These are phyloP conservation scores for Neosilurus hyrtlii DNA, from an alignment of 2,797 vertebrate species.

Conservation along the genomic window DNA sequence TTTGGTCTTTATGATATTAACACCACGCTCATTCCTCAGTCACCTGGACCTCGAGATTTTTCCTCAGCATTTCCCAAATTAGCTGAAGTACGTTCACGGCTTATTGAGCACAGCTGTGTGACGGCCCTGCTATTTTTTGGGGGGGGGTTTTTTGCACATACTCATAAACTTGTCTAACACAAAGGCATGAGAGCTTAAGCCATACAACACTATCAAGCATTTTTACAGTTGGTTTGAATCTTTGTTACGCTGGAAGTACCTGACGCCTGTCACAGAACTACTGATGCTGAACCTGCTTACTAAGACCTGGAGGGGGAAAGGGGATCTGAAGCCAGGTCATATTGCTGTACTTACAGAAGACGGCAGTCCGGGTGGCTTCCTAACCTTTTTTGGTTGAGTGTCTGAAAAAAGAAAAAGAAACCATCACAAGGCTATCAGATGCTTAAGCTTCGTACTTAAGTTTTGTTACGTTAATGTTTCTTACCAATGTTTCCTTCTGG, in stretches of 20 bases:
- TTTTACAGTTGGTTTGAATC: background rate
- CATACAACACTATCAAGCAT: background rate
- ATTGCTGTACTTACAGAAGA: constrained; percentile 85
- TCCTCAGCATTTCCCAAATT: constrained; percentile 14
- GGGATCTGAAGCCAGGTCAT: background rate
- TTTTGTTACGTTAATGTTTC: constrained; percentile 21
- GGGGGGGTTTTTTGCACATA: background rate
- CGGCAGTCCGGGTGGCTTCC: constrained; percentile 96
- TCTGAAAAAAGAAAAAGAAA: constrained; percentile 68
- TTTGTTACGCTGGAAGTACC: constrained; percentile 1
- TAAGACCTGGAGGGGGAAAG: constrained; percentile 14
- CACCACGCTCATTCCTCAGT: background rate
- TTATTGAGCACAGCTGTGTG: constrained; percentile 24
- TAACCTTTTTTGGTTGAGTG: constrained; percentile 94
- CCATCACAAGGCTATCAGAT: background rate
- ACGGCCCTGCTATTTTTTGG: background rate
- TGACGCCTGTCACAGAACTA: constrained; percentile 65
- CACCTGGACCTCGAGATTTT: background rate
- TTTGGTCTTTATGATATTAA: constrained; percentile 10
- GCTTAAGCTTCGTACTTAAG: too few relatives aligned
- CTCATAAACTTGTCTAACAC: background rate
- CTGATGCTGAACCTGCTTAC: constrained; percentile 58
- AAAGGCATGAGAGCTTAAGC: background rate
- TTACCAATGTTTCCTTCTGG: constrained; percentile 87
- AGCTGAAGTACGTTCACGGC: constrained; percentile 14